These are phyloP conservation scores for Gallinago nigripennis DNA, from an alignment of 2,797 vertebrate species.

Conservation along the genomic window DNA sequence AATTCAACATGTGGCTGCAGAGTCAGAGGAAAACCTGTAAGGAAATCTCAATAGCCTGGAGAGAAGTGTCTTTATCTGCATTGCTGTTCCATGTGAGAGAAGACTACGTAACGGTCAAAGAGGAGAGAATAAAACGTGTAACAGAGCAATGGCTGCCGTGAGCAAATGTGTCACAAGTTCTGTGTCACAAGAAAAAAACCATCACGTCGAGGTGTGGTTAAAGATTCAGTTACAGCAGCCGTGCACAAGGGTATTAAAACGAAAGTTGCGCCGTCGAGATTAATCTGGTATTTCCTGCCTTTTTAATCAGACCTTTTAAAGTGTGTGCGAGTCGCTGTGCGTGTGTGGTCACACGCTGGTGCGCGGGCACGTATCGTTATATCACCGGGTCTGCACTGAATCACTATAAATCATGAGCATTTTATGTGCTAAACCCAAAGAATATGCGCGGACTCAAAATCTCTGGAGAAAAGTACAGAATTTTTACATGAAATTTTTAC, in stretches of 20 bases:
- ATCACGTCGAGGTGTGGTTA: neutral
- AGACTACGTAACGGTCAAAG: neutral
- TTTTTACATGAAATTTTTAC: neutral
- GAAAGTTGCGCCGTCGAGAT: neutral
- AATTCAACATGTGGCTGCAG: neutral
- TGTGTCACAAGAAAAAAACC: neutral
- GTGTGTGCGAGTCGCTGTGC: neutral
- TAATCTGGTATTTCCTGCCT: neutral
- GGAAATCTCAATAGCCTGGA: neutral
- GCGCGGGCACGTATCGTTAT: neutral
- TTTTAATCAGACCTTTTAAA: neutral
- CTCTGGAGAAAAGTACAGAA: neutral
- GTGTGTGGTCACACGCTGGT: neutral
- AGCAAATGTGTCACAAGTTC: neutral
- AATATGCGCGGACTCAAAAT: neutral
- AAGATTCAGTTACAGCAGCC: neutral
- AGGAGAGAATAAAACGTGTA: neutral
- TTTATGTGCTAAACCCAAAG: neutral
- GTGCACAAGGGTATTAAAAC: neutral
- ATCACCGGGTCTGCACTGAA: neutral
- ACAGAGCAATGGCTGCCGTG: neutral
- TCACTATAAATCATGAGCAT: neutral
- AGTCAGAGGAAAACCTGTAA: neutral
- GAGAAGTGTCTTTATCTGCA: neutral
- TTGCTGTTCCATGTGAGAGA: neutral